Percentiles rank a stretch among this genome's conserved stretches.
These are phyloP conservation scores for Labeo calbasu DNA, from an alignment of 2,797 vertebrate genomes.

Conservation along the genomic window DNA sequence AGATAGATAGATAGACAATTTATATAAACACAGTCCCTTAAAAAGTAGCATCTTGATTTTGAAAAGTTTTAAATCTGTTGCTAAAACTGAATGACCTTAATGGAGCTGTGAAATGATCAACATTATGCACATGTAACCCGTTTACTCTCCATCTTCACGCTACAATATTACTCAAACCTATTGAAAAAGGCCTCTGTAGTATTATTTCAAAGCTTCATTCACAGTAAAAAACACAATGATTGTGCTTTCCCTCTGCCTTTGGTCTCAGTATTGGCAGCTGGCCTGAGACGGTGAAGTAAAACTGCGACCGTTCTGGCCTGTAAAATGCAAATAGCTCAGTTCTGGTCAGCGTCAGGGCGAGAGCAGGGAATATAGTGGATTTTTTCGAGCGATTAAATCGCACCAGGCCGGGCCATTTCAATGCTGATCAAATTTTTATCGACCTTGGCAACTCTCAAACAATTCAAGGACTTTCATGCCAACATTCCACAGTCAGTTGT, in stretches of 20 bases:
- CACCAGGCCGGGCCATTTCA: constrained; percentile 5
- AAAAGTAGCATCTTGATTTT: neutral
- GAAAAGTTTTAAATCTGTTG: neutral
- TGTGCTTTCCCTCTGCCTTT: neutral
- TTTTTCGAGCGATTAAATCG: constrained; percentile 15
- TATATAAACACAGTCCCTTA: neutral
- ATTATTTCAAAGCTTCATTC: neutral
- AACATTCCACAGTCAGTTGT: neutral
- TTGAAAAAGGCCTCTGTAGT: neutral
- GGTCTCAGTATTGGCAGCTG: constrained; percentile 5
- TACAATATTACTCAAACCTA: neutral
- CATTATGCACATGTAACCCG: neutral
- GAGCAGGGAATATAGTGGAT: neutral
- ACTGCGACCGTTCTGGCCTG: neutral
- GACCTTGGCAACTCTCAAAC: constrained; percentile 2
- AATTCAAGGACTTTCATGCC: constrained; percentile 20
- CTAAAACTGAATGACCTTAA: neutral
- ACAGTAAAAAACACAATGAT: neutral
- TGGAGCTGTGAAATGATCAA: neutral
- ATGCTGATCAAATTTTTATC: constrained; percentile 27
- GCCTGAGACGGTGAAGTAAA: neutral
- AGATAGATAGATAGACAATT: neutral
- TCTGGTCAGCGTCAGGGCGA: neutral
- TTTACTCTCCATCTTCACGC: neutral
- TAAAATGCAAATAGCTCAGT: constrained; percentile 21